Base-by-base conservation (phyloP, 2,113 vertebrate genomes). In the Melanerpes aurifrons region DNA sequence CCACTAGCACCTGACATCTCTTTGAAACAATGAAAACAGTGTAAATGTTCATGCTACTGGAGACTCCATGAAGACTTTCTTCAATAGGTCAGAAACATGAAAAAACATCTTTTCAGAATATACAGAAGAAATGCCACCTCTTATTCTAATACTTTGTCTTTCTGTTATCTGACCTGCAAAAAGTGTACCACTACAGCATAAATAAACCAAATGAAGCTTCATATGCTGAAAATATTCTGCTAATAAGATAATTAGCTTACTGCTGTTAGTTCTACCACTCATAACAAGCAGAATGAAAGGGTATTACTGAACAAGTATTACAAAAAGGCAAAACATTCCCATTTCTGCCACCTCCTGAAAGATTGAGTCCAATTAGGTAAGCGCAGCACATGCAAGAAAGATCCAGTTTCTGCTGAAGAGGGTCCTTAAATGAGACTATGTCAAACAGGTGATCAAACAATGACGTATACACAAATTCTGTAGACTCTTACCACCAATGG, bases 401-500 rank as follows among this genome's bases (percentile, higher is more conserved):
- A 83, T 40, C 43, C 69, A 37, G 11, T 96, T 97, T 98, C 97
- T 98, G 98, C 98, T 98, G 98, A 98, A 98, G 97, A 98, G 97
- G 96, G 66, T 80, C 93, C 92, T 93, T 83, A 67, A 57, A 94
- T 96, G 96, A 90, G 54, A 24, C 22, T 57, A 97, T 97, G 96
- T 97, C 90, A 89, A 94, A 97, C 93, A 97, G 91, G 92, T 96
- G 96, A 97, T 85, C 93, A 96, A 96, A 97, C 94, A 96, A 97
- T 28, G 95, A 97, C 22, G 97, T 90, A 97, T 95, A 98, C 93
- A 97, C 94, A 97, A 97, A 98, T 98, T 98, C 96, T 75, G 96
- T 96, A 97, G 97, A 97, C 97, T 98, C 99, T 99, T 99, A 99
- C 99, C 99, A 99, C 98, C 98, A 92, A 98, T 98, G 96, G 98